Evolutionary conservation across 2,888 invertebrate species (phyloP).

Genomic region (Perizoma flavofasciatum): DNA sequence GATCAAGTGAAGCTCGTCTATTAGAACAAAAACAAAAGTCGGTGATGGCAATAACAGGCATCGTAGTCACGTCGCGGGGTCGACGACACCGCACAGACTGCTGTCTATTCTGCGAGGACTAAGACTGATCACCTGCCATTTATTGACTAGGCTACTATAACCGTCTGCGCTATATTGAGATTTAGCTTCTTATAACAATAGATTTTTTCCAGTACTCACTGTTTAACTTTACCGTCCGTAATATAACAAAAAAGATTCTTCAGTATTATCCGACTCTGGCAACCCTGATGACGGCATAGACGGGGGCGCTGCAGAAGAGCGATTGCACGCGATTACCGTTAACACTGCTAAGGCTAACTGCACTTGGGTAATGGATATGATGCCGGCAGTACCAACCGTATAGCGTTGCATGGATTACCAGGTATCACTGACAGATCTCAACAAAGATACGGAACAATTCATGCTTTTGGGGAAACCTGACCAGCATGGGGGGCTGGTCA

Average conservation of each 20-base stretch:
- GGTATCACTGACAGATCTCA: too few species aligned
- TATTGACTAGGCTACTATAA: not conserved
- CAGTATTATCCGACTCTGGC: not conserved
- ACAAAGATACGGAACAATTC: not conserved
- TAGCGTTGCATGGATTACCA: conserved; percentile 11
- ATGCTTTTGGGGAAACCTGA: too few species aligned
- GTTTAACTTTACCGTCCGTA: too few species aligned
- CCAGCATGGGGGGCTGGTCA: too few species aligned
- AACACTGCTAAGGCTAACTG: conserved; percentile 14
- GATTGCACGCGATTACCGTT: conserved; percentile 47
- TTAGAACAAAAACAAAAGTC: conserved; percentile 45
- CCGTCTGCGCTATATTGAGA: not conserved
- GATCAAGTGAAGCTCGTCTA: conserved; percentile 25
- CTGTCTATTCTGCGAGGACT: conserved; percentile 4
- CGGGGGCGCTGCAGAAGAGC: conserved; percentile 50
- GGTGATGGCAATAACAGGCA: conserved; percentile 38
- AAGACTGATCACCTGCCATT: conserved; percentile 13
- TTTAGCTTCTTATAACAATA: not conserved
- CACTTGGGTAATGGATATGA: conserved; percentile 17
- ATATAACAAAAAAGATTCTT: not conserved
- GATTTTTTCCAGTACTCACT: too few species aligned
- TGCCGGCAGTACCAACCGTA: conserved; percentile 6
- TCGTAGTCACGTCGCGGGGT: conserved; percentile 40
- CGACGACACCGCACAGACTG: conserved; percentile 36
- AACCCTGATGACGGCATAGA: conserved; percentile 5